These are phyloP conservation scores for Acleris holmiana DNA, from an alignment of 2,888 invertebrate genomes.

Conservation along the genomic window DNA sequence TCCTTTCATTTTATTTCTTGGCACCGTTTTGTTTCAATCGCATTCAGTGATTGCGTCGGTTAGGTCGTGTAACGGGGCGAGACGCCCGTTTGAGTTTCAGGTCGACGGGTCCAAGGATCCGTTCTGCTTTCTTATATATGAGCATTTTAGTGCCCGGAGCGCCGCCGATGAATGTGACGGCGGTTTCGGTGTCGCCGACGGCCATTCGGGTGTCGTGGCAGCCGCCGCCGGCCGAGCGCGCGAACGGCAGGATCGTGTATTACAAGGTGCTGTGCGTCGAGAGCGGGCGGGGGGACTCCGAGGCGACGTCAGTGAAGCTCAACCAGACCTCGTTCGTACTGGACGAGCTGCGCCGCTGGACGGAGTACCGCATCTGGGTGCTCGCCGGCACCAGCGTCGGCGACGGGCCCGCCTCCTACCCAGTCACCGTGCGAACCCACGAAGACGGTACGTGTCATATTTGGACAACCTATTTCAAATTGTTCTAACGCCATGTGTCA, in stretches of 20 bases:
- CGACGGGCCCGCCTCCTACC: conserved; percentile 96
- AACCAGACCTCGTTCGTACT: conserved; percentile 92
- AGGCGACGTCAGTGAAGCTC: conserved; percentile 91
- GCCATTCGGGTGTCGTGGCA: conserved; percentile 96
- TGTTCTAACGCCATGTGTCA: conserved; percentile 8
- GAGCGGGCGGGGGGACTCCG: conserved; percentile 92
- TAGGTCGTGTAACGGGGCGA: conserved; percentile 58
- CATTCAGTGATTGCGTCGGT: conserved; percentile 84
- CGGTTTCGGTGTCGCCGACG: conserved; percentile 94
- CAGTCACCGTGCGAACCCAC: conserved; percentile 96
- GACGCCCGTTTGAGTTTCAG: conserved; percentile 66
- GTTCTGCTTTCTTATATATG: conserved; percentile 52
- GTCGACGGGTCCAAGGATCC: conserved; percentile 43
- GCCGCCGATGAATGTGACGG: conserved; percentile 97
- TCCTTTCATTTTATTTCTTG: conserved; percentile 66
- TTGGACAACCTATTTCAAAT: conserved; percentile 7
- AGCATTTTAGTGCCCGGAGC: conserved; percentile 95
- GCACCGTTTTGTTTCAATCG: conserved; percentile 75
- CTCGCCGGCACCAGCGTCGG: conserved; percentile 98
- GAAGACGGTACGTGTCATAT: conserved; percentile 97
- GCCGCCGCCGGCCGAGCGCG: conserved; percentile 95
- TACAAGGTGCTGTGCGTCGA: conserved; percentile 97
- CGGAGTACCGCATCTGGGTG: conserved; percentile 98
- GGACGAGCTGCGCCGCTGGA: conserved; percentile 97
- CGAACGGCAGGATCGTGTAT: conserved; percentile 96